Evolutionary conservation across 2,888 invertebrate genomes (phyloP).

Genomic region (Cremastinae sp.): DNA sequence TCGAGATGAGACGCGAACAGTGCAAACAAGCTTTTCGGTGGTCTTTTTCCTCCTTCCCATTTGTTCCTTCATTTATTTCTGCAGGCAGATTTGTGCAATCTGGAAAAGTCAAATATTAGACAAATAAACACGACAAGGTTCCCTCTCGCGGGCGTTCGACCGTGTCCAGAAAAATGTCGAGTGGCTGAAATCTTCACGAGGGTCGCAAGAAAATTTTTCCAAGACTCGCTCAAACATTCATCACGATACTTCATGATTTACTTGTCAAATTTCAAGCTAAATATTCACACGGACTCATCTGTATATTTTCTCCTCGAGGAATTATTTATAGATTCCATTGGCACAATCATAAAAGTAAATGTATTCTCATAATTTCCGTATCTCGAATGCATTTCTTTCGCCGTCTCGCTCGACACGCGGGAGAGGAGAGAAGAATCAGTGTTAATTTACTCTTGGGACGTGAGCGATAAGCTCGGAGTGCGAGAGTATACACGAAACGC

Average conservation of each 20-base stretch:
- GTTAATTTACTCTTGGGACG: constrained; percentile 39
- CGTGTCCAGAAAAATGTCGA: not conserved
- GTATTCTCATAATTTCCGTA: constrained; percentile 61
- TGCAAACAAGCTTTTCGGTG: constrained; percentile 72
- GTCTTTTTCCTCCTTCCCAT: not conserved
- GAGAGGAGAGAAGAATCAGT: constrained; percentile 5
- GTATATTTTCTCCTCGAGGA: not conserved
- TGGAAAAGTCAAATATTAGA: constrained; percentile 78
- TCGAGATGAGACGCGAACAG: constrained; percentile 62
- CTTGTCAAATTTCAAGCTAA: constrained; percentile 24
- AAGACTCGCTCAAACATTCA: not conserved
- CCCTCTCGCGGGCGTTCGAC: not conserved
- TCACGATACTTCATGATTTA: constrained; percentile 17
- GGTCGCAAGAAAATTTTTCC: constrained; percentile 5
- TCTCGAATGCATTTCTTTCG: constrained; percentile 48
- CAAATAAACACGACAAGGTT: constrained; percentile 72
- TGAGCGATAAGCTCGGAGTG: constrained; percentile 43
- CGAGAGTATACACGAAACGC: constrained; percentile 50
- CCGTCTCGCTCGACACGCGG: not conserved
- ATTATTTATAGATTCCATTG: constrained; percentile 49
- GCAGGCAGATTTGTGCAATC: constrained; percentile 62
- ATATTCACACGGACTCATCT: constrained; percentile 24
- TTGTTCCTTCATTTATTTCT: constrained; percentile 23
- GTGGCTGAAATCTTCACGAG: constrained; percentile 8
- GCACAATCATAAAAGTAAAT: constrained; percentile 54